phyloP scores from a whole-genome alignment of 2,797 vertebrate species.

The Oryzias sinensis region DNA sequence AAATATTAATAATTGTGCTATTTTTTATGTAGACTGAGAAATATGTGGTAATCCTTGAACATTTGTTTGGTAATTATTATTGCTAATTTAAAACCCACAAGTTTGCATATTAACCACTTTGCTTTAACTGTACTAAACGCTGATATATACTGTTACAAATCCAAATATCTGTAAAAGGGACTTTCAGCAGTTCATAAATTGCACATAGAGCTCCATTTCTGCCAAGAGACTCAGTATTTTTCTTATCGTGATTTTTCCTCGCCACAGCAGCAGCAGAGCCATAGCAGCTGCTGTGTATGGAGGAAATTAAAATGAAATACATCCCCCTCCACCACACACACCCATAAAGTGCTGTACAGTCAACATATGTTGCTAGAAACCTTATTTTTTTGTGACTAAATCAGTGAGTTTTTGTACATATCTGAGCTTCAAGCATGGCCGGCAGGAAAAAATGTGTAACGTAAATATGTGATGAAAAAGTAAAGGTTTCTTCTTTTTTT shows the following conservation, averaged over 20 bases:
- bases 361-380: conserved; percentile 57
- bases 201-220: conserved; percentile 13
- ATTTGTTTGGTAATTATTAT: too few relatives aligned
- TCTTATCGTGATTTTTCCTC: conserved; percentile 59
- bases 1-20: too few relatives aligned
- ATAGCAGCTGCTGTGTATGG: conserved; percentile 33
- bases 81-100: background rate
- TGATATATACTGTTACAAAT: conserved; percentile 35
- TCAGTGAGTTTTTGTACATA: conserved; percentile 38
- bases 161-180: conserved; percentile 52
- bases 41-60: too few relatives aligned
- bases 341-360: conserved; percentile 74
- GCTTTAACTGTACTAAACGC: conserved; percentile 31
- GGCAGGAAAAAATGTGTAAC: conserved; percentile 21
- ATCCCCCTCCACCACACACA: conserved; percentile 50
- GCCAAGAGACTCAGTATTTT: conserved; percentile 50
- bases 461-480: too few relatives aligned
- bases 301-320: conserved; percentile 75
- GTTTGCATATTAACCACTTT: background rate
- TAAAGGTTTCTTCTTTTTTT: too few relatives aligned
- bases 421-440: conserved; percentile 2
- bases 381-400: conserved; percentile 46
- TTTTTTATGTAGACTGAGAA: too few relatives aligned
- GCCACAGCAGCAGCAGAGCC: conserved; percentile 24
- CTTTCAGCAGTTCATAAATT: conserved; percentile 57